Percentiles rank a stretch among this genome's conserved stretches.
Conservation (phyloP, 2,113 vertebrate species). For the Nettapus auritus region DNA sequence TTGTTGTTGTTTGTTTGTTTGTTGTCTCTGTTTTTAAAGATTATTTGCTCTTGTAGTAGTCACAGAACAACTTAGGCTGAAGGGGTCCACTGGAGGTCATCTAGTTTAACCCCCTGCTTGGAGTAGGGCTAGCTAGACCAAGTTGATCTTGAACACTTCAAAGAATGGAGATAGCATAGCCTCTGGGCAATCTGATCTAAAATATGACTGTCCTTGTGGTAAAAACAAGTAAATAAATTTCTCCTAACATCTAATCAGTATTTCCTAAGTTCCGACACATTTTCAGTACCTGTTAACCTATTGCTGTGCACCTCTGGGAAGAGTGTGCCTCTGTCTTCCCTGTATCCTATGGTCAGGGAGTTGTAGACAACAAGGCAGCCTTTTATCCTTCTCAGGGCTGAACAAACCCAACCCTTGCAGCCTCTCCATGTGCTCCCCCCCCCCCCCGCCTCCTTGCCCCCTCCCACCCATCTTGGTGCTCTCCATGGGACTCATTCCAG, state of each 20-base stretch:
- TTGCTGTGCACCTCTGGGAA: background rate
- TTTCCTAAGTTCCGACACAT: background rate
- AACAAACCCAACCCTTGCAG: background rate
- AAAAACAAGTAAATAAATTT: background rate
- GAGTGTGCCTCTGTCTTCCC: background rate
- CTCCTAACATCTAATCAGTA: background rate
- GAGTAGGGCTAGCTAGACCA: background rate
- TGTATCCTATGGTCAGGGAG: background rate
- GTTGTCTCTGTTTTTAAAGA: background rate
- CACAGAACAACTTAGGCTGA: background rate
- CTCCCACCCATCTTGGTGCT: background rate
- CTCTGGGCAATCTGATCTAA: background rate
- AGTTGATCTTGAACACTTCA: background rate
- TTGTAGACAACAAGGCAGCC: background rate
- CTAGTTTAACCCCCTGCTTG: background rate
- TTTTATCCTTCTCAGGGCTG: background rate
- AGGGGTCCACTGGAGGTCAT: background rate
- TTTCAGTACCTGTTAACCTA: background rate
- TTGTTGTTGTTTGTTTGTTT: background rate
- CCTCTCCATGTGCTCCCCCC: background rate
- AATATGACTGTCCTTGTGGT: rapidly evolving
- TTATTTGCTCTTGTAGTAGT: background rate
- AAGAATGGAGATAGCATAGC: background rate
- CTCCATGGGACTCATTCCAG: background rate
- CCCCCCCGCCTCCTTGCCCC: background rate